These are phyloP conservation scores for Struthidea cinerea DNA, from an alignment of 2,113 vertebrate genomes.

Conservation along the genomic window DNA sequence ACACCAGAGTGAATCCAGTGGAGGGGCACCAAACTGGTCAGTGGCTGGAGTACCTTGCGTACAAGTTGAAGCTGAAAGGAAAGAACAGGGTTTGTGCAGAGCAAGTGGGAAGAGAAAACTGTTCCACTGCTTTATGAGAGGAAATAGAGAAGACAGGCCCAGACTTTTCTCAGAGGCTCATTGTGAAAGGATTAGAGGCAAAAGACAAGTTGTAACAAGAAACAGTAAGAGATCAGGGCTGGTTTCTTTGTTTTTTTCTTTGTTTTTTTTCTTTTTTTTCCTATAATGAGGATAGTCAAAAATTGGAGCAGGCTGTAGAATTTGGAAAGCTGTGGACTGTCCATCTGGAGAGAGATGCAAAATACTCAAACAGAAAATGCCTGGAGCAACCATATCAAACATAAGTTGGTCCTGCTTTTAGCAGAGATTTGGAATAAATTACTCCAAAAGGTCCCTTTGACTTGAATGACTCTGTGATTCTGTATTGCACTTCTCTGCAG, in stretches of 20 bases:
- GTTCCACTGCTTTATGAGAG: not conserved
- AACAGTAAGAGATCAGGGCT: not conserved
- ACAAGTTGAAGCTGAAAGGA: not conserved
- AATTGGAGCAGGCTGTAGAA: not conserved
- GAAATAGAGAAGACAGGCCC: not conserved
- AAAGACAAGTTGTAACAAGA: not conserved
- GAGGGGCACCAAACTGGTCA: not conserved
- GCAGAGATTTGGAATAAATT: not conserved
- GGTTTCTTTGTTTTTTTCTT: not conserved
- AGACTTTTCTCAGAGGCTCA: not conserved
- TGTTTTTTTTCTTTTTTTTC: not conserved
- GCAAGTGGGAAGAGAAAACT: not conserved
- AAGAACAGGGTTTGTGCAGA: not conserved
- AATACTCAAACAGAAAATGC: not conserved
- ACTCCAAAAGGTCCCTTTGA: not conserved
- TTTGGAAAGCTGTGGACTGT: not conserved
- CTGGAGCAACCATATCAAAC: not conserved
- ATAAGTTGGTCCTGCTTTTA: not conserved
- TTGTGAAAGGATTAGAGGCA: not conserved
- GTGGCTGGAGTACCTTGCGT: accelerated
- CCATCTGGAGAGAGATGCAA: not conserved
- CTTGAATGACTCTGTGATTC: not conserved
- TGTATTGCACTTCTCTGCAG: not conserved
- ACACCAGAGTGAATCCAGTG: not conserved
- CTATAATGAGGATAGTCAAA: not conserved